These are phyloP conservation scores for Cyprinella venusta DNA, from an alignment of 2,797 vertebrate species.

Conservation along the genomic window DNA sequence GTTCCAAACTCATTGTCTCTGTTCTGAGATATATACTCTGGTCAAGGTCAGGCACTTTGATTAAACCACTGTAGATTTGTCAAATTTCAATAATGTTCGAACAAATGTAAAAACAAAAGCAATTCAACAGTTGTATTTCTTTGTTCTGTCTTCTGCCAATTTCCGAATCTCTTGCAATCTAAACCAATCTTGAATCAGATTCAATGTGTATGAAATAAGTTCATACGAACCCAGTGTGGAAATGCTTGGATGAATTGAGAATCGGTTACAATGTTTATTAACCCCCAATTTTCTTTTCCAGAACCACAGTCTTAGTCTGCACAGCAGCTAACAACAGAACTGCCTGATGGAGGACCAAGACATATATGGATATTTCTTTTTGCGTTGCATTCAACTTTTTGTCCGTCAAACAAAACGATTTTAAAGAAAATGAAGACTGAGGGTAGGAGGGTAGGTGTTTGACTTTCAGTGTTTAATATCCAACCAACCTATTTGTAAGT, in stretches of 20 bases:
- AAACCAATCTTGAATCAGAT: neutral
- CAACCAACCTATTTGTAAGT: slow-evolving; percentile 92
- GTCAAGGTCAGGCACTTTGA: neutral
- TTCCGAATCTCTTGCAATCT: neutral
- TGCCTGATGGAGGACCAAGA: slow-evolving; percentile 74
- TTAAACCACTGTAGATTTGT: neutral
- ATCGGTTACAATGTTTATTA: neutral
- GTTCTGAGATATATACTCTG: neutral
- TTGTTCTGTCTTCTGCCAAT: neutral
- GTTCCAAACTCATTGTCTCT: neutral
- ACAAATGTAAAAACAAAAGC: neutral
- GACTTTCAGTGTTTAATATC: slow-evolving; percentile 84
- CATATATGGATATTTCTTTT: slow-evolving; percentile 61
- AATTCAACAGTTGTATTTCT: neutral
- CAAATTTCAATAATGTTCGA: neutral
- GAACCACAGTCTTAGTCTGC: slow-evolving; percentile 98
- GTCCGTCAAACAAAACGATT: slow-evolving; percentile 78
- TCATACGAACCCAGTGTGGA: neutral
- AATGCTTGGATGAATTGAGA: neutral
- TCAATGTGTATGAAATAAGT: neutral
- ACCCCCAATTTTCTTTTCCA: slow-evolving; percentile 65
- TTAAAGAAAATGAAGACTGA: slow-evolving; percentile 80
- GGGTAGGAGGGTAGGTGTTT: slow-evolving; percentile 82
- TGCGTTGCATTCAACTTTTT: slow-evolving; percentile 61
- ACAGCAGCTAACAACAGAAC: slow-evolving; percentile 92